A percentile compares a stretch with the other conserved stretches of the same genome.
These are phyloP conservation scores for Zeus faber DNA, from an alignment of 2,113 vertebrate species.

Conservation along the genomic window DNA sequence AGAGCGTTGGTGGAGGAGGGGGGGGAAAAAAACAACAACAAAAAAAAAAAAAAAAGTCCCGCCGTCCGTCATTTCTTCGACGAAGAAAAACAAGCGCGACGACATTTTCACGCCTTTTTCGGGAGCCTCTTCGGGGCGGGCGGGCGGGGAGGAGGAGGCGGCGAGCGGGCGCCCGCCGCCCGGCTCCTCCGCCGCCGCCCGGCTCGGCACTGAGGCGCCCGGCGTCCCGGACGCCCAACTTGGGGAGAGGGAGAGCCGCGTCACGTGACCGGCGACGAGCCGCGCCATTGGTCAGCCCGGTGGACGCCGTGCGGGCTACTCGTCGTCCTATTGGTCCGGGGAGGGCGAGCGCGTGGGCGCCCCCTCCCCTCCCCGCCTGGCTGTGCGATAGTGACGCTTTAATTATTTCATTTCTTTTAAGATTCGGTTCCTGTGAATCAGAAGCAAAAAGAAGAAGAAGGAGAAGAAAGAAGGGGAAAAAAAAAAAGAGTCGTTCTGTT, in stretches of 20 bases:
- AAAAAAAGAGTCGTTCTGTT: too few species aligned
- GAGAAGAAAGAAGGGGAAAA: too few species aligned
- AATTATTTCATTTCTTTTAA: too few species aligned
- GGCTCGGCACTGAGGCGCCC: conserved; percentile 76
- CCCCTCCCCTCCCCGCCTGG: conserved; percentile 55
- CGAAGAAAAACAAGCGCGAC: conserved; percentile 21
- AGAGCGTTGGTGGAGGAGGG: too few species aligned
- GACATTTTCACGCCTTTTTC: conserved; percentile 36
- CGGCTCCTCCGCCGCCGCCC: conserved; percentile 71
- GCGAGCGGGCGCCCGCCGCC: conserved; percentile 74
- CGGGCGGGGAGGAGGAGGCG: too few species aligned
- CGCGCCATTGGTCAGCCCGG: conserved; percentile 79
- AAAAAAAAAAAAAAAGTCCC: too few species aligned
- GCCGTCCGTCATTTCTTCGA: conserved; percentile 18
- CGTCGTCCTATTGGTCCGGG: conserved; percentile 84
- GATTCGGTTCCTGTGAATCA: too few species aligned
- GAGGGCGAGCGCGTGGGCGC: conserved; percentile 75
- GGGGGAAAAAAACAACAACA: too few species aligned
- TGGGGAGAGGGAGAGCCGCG: conserved; percentile 57
- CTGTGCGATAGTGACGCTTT: too few species aligned
- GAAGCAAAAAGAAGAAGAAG: too few species aligned
- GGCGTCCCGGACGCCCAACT: conserved; percentile 80
- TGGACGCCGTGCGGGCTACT: conserved; percentile 73
- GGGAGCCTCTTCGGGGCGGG: too few species aligned
- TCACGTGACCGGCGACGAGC: conserved; percentile 81